Evolutionary conservation across 2,113 vertebrate genomes (phyloP), one percentile per base, ranked within the genome.

Genomic region (Orycteropus afer): DNA sequence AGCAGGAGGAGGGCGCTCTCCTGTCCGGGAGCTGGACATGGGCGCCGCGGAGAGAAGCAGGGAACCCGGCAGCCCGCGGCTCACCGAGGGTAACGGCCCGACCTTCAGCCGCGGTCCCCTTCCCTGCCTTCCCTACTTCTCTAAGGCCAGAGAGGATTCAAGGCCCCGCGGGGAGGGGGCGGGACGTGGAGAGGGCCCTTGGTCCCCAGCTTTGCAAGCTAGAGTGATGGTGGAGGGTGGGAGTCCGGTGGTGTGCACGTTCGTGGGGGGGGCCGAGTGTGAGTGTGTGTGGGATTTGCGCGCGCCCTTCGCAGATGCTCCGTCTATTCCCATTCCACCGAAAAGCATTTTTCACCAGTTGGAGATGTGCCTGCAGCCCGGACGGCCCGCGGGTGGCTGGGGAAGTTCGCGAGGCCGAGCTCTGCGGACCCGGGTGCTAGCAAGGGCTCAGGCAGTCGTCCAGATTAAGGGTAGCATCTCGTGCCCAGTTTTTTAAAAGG

Each of bases 21-120:
- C 99, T 96, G 98, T 97, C 97, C 98, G 99, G 96, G 99, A 99
- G 92, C 97, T 99, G 98, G 99, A 99, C 98, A 99, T 99, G 99
- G 98, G 99, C 92, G 98, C 99, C 95, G 98, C 98, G 69, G 99
- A 99, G 23, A 99, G 99, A 93, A 98, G 97, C 95, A 97, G 99
- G 97, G 99, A 99, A 96, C 94, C 98, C 49, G 98, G 98, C 98
- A 99, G 99, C 96, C 99, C 99, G 94, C 99, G 99, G 98, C 99
- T 99, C 91, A 99, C 99, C 74, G 99, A 99, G 98, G 99, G 99
- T 99, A 99, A 98, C 93, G 90, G 93, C 97, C 90, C 65, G 71
- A 90, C 37, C 79, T 94, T 86, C 92, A 63, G 79, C 93, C 74
- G 71, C 94, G 94, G 67, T 37, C 53, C 94, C 95, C 89, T 90